Base-by-base conservation (phyloP, 2,113 vertebrate genomes). In the Herpetotheres cachinnans region DNA sequence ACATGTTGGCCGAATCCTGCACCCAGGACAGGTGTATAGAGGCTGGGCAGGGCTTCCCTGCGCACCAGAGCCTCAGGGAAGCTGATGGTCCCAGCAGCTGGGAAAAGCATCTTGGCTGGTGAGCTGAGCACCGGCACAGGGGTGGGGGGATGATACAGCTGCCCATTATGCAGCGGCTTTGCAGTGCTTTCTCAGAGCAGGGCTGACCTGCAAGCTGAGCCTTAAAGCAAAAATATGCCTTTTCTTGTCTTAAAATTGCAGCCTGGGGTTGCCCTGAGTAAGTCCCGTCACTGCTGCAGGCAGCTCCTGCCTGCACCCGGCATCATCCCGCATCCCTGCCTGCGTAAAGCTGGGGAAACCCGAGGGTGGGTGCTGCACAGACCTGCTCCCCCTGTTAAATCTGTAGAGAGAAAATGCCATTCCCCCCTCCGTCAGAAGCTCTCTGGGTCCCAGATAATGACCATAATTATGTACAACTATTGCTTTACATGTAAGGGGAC, bases 11-110 rank as follows among this genome's bases (percentile, higher is more conserved):
- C 5, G 1, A 85, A 93, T 62, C 16, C 61, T 17, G 26, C 2
- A 0, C 15, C 22, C 50, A 3, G 36, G 10, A 8, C 13, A 13
- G 26, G 36, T 24, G 0, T 34, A 10, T 2, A 19, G 49, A n/a
- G 49, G 16, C 16, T 4, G 7, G 38, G 25, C 10, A 52, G 59
- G 44, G 15, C n/a, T 8, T 27, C 58, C 34, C 54, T 38, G 40
- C 2, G 1, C 22, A 46, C 54, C 1, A 1, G 61, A 30, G 21
- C 7, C 71, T 14, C 4, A 2, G 47, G 44, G 30, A 73, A 87
- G 13, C 63, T 1, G 2, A 34, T 32, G 69, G n/a, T 81, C 34
- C 58, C 7, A 0, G 38, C 0, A 2, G 18, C 54, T 59, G 40
- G 47, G 40, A 59, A 59, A 59, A 84, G 69, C 82, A 25, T 30